Evolutionary conservation across 1,140 invertebrate species (phyloP).

Genomic region (Brachionus calyciflorus): DNA sequence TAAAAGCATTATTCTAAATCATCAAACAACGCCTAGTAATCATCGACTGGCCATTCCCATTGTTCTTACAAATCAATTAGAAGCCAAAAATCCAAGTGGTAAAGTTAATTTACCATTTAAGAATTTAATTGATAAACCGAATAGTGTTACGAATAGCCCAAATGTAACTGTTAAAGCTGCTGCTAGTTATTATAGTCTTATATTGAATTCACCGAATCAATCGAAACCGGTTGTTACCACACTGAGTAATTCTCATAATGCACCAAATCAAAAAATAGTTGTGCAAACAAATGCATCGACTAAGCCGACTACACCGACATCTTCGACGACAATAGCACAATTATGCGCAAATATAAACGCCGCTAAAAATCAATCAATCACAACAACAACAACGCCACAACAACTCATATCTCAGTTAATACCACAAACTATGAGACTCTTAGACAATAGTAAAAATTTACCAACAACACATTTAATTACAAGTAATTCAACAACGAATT

Average conservation of each 20-base stretch:
- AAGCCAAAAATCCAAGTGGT: background rate
- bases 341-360: constrained; percentile 1
- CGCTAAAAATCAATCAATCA: background rate
- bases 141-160: no score
- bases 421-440: background rate
- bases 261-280: background rate
- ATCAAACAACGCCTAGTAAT: background rate
- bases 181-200: background rate
- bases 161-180: background rate
- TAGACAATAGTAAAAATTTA: background rate
- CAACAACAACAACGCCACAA: background rate
- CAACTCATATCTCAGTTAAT: background rate
- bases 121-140: background rate
- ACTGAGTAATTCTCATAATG: background rate
- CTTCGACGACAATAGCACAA: constrained; percentile 33
- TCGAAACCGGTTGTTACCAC: background rate
- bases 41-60: background rate
- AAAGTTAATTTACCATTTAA: constrained; percentile 6
- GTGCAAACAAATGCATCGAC: background rate
- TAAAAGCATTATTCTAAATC: background rate
- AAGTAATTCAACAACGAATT: no score
- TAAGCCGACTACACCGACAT: background rate
- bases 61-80: background rate
- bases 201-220: background rate
- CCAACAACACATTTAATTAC: background rate